phyloP scores from a whole-genome alignment of 2,113 vertebrate species.

The Neoarius graeffei region DNA sequence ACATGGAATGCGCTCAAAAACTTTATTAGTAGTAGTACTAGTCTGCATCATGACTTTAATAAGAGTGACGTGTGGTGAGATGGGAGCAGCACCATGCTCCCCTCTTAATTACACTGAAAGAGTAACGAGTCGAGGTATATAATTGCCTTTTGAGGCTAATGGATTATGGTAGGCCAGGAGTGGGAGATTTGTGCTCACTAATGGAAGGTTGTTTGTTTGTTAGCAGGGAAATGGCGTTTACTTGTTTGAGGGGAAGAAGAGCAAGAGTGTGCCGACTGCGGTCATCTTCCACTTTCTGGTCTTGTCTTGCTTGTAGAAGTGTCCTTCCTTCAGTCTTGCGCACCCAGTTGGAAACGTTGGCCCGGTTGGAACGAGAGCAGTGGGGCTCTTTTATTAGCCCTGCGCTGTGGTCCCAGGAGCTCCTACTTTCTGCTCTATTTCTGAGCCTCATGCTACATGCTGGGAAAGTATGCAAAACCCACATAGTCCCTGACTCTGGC shows the following conservation, averaged over 20 bases:
- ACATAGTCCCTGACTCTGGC: slow-evolving; percentile 38
- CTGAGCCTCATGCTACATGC: slow-evolving; percentile 66
- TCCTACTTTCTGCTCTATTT: slow-evolving; percentile 74
- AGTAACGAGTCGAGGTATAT: not conserved
- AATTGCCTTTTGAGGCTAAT: slow-evolving; percentile 14
- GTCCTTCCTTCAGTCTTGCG: not conserved
- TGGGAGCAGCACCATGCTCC: not conserved
- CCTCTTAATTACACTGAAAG: slow-evolving; percentile 2
- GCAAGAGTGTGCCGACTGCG: not conserved
- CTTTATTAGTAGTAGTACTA: not conserved
- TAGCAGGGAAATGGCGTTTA: not conserved
- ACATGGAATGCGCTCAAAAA: no score
- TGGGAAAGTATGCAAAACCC: slow-evolving; percentile 64
- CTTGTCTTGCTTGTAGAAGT: slow-evolving; percentile 39
- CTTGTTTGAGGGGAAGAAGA: slow-evolving; percentile 2
- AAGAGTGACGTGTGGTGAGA: not conserved
- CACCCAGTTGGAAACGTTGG: slow-evolving; percentile 57
- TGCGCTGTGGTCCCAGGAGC: slow-evolving; percentile 69
- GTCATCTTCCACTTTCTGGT: slow-evolving; percentile 9
- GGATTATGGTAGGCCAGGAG: not conserved
- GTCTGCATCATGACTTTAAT: not conserved
- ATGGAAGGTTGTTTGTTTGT: slow-evolving; percentile 12
- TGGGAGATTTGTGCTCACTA: not conserved
- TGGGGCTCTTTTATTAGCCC: slow-evolving; percentile 78
- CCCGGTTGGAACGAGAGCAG: slow-evolving; percentile 78